Conservation (phyloP, 1,140 invertebrate species). For the Microplitis mediator region DNA sequence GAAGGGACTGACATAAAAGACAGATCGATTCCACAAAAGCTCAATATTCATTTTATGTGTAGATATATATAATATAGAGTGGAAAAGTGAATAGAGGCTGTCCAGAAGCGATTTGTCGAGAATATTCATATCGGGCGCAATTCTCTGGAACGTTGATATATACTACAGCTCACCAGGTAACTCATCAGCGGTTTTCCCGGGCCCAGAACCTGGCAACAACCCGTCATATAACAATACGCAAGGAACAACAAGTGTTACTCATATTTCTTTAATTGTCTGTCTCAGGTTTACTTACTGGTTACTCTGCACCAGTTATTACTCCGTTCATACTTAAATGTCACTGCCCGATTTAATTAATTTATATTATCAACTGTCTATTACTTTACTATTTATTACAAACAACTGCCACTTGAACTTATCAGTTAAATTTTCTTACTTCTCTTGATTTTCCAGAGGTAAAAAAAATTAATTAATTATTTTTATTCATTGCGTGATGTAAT, state of each 20-base stretch:
- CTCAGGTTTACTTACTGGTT: neutral
- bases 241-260: conserved; percentile 1
- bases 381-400: no score
- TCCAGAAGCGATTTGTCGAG: neutral
- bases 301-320: neutral
- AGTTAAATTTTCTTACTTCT: no score
- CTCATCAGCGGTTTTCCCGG: neutral
- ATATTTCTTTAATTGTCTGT: conserved; percentile 9
- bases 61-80: neutral
- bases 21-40: neutral
- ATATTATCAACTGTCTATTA: no score
- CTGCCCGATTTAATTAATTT: neutral
- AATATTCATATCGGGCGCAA: neutral
- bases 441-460: no score
- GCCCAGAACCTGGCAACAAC: no score
- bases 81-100: neutral
- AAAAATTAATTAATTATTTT: no score
- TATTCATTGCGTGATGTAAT: no score
- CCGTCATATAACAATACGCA: neutral
- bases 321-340: neutral
- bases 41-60: neutral
- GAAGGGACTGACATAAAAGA: neutral
- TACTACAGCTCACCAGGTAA: conserved; percentile 3
- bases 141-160: neutral
- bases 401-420: no score